Conservation (phyloP, 2,888 invertebrate genomes). For the Amaurobius ferox region DNA sequence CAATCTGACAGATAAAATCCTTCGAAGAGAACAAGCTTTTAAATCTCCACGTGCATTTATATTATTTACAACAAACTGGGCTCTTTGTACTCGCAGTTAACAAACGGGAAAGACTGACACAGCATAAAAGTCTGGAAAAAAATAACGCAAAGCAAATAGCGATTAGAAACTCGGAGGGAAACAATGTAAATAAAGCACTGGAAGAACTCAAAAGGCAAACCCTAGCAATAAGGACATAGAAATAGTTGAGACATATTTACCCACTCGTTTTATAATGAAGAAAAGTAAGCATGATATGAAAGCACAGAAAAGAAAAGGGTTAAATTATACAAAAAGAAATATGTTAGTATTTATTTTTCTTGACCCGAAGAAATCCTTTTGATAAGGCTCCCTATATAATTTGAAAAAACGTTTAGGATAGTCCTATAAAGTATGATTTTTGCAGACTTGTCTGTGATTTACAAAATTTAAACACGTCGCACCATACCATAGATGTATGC, state of each 20-base stretch:
- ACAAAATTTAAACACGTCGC: no score
- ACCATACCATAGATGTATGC: no score
- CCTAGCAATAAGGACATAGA: constrained; percentile 2
- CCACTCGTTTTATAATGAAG: neutral
- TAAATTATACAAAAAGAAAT: neutral
- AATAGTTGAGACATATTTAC: neutral
- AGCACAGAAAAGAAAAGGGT: neutral
- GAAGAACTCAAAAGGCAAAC: neutral
- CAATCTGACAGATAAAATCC: no score
- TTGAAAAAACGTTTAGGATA: neutral
- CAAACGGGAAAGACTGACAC: neutral
- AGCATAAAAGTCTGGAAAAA: constrained; percentile 21
- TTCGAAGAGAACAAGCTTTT: neutral
- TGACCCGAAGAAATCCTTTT: neutral
- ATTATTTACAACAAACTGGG: neutral
- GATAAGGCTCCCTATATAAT: neutral
- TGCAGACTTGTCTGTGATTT: no score
- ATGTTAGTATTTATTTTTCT: neutral
- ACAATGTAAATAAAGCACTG: constrained; percentile 13
- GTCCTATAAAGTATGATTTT: no score
- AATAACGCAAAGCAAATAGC: constrained; percentile 34
- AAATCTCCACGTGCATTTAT: no score
- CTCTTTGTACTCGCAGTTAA: neutral
- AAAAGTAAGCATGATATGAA: neutral
- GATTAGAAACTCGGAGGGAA: constrained; percentile 28